A percentile compares a stretch with the other conserved stretches of the same genome.
These are phyloP conservation scores for Gastrophryne carolinensis DNA, from an alignment of 2,797 vertebrate genomes.

Conservation along the genomic window DNA sequence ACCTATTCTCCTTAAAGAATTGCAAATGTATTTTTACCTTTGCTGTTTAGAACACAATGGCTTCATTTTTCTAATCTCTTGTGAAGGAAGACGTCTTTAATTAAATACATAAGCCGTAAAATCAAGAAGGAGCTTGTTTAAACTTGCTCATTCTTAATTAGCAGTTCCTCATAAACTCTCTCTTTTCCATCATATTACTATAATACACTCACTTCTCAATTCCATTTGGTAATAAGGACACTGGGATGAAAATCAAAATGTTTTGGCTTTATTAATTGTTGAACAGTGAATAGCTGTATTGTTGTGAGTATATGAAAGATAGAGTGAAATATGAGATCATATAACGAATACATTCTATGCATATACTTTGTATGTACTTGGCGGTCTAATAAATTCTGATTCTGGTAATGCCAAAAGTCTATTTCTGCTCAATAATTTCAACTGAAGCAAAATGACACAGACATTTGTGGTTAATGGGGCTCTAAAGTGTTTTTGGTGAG, in stretches of 20 bases:
- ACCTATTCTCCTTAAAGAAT: no score
- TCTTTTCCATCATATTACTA: constrained; percentile 2
- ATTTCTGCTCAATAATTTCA: no score
- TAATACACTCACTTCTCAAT: no score
- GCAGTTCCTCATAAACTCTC: not conserved
- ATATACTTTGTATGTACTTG: no score
- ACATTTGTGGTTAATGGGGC: no score
- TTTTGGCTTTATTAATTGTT: constrained; percentile 2
- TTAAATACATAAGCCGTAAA: constrained; percentile 4
- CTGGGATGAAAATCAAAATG: constrained; percentile 7
- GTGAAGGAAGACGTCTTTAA: not conserved
- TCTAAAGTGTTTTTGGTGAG: no score
- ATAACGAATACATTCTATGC: no score
- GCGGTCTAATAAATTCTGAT: no score
- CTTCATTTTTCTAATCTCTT: not conserved
- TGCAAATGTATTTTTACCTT: no score
- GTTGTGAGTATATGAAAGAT: not conserved
- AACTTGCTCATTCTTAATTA: constrained; percentile 7
- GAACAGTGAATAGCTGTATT: not conserved
- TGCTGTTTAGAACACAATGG: no score
- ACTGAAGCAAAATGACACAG: no score
- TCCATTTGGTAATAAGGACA: constrained; percentile 6
- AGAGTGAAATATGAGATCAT: not conserved
- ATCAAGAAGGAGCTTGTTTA: not conserved
- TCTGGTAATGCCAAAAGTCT: no score